phyloP scores from a whole-genome alignment of 2,797 vertebrate species.

The Danio tinwini region DNA sequence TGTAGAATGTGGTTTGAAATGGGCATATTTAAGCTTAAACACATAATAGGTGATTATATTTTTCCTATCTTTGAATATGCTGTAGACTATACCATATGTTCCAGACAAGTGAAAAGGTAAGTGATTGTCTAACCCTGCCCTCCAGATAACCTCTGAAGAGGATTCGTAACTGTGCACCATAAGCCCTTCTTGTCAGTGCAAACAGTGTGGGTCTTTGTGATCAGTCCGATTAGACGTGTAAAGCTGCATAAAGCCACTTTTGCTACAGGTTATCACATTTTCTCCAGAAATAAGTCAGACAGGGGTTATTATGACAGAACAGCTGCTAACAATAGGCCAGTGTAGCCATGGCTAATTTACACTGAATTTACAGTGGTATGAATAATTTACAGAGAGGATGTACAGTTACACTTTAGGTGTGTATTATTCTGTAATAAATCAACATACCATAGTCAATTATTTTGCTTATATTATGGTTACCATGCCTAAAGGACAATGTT shows the following conservation, averaged over 20 bases:
- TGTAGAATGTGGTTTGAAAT: neutral
- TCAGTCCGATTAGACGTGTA: conserved; percentile 47
- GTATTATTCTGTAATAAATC: too few species aligned
- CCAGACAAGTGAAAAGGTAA: conserved; percentile 19
- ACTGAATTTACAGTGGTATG: neutral
- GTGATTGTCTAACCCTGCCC: conserved; percentile 32
- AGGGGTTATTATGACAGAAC: conserved; percentile 11
- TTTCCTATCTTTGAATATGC: neutral
- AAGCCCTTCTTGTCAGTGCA: conserved; percentile 35
- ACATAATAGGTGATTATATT: neutral
- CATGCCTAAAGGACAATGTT: too few species aligned
- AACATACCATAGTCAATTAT: too few species aligned
- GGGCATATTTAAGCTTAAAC: neutral
- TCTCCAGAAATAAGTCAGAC: conserved; percentile 8
- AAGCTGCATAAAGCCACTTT: conserved; percentile 50
- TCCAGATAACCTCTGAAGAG: conserved; percentile 44
- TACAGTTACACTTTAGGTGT: too few species aligned
- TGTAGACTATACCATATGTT: conserved; percentile 20
- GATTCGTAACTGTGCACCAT: conserved; percentile 39
- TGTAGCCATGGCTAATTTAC: neutral
- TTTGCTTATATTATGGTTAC: too few species aligned
- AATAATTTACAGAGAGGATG: too few species aligned
- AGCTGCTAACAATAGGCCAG: neutral
- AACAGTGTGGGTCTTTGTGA: conserved; percentile 46
- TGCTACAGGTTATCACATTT: conserved; percentile 42